These are phyloP conservation scores for Paralichthys olivaceus DNA, from an alignment of 2,113 vertebrate species.

Conservation along the genomic window DNA sequence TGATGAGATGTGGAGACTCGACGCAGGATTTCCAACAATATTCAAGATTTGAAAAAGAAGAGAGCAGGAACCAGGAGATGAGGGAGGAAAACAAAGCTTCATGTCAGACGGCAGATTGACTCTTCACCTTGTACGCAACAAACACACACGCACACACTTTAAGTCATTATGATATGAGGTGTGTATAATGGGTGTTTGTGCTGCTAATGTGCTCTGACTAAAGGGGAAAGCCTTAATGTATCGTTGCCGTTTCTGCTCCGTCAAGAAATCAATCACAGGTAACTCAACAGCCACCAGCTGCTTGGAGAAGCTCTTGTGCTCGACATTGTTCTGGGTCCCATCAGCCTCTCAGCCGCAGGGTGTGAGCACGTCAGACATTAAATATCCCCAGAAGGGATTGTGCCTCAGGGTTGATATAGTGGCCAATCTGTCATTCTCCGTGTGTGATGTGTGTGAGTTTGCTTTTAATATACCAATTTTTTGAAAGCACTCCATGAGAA, in stretches of 20 bases:
- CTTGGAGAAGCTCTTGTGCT: conserved; percentile 36
- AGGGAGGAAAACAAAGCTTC: conserved; percentile 30
- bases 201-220: conserved; percentile 31
- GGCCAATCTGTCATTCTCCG: neutral
- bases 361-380: conserved; percentile 40
- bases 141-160: neutral
- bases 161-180: conserved; percentile 1
- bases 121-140: conserved; percentile 2
- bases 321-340: conserved; percentile 24
- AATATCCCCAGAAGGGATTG: conserved; percentile 32
- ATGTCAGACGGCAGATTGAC: conserved; percentile 30
- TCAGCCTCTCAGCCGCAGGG: conserved; percentile 20
- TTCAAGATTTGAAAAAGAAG: conserved; percentile 23
- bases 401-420: conserved; percentile 32
- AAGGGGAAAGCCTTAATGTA: conserved; percentile 32
- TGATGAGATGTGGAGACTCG: conserved; percentile 45
- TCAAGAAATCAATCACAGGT: conserved; percentile 57
- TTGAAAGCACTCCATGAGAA: conserved; percentile 8
- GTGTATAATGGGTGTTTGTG: conserved; percentile 20
- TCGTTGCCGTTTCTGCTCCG: conserved; percentile 22
- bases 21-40: conserved; percentile 32
- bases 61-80: neutral
- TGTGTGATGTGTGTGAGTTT: neutral
- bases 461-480: neutral
- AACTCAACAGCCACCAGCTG: conserved; percentile 40